Evolutionary conservation across 2,888 invertebrate genomes (phyloP).

Genomic region (Melangyna quadrimaculata): DNA sequence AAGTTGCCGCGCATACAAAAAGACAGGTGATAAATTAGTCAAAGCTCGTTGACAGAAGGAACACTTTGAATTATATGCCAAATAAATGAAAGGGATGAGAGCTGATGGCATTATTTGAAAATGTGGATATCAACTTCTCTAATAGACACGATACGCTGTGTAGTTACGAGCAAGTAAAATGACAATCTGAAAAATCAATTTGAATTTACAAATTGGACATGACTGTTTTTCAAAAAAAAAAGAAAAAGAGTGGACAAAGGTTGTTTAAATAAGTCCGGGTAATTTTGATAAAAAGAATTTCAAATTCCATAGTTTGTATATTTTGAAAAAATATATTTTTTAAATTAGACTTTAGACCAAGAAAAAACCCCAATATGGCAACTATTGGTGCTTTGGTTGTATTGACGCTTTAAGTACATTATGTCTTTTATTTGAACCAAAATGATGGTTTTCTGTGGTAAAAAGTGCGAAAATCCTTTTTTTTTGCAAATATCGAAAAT

Average conservation of each 20-base stretch:
- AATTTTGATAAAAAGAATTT: not conserved
- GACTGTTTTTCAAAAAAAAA: not conserved
- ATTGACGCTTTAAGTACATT: no score
- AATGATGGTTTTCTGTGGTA: no score
- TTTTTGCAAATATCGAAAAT: no score
- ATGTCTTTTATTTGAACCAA: no score
- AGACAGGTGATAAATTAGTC: slow-evolving; percentile 67
- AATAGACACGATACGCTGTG: not conserved
- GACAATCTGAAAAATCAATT: not conserved
- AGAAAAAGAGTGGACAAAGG: not conserved
- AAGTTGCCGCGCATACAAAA: slow-evolving; percentile 31
- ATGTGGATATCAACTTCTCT: not conserved
- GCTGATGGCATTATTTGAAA: not conserved
- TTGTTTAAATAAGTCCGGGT: not conserved
- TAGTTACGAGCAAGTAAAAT: not conserved
- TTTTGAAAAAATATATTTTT: no score
- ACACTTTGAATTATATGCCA: slow-evolving; percentile 46
- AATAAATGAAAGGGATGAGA: slow-evolving; percentile 9
- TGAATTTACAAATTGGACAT: not conserved
- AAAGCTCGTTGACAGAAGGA: slow-evolving; percentile 57
- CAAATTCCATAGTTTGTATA: not conserved
- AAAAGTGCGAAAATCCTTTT: no score
- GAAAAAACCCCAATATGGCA: no score
- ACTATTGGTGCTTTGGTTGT: no score
- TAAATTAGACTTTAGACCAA: no score